A percentile compares a stretch with the other conserved stretches of the same genome.
These are phyloP conservation scores for Sitophilus oryzae DNA, from an alignment of 1,140 invertebrate species.

Conservation along the genomic window DNA sequence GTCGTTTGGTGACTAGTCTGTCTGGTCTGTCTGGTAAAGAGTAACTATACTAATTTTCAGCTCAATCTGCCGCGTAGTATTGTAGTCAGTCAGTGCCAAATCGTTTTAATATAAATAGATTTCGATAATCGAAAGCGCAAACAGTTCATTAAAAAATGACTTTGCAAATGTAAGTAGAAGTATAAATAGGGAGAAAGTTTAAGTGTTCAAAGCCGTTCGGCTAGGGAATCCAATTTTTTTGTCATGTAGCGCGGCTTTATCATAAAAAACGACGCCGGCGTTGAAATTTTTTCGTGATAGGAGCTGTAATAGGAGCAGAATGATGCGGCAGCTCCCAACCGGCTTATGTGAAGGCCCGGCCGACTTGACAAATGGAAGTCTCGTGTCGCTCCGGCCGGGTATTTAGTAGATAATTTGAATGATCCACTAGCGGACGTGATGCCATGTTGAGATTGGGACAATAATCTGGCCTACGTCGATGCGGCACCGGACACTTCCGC, in stretches of 20 bases:
- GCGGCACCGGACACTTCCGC: slow-evolving; percentile 15
- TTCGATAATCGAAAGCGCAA: no score
- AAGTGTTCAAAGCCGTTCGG: no score
- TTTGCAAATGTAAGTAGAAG: no score
- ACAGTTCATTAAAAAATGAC: no score
- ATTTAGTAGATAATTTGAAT: slow-evolving; percentile 37
- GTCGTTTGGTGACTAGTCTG: no score
- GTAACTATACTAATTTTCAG: no score
- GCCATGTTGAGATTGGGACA: slow-evolving; percentile 26
- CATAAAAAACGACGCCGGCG: slow-evolving; percentile 19
- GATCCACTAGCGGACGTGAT: slow-evolving; percentile 30
- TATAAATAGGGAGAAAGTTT: no score
- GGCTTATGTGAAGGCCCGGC: slow-evolving; percentile 23
- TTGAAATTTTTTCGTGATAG: slow-evolving; percentile 19
- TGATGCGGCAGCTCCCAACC: slow-evolving; percentile 26
- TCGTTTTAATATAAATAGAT: no score
- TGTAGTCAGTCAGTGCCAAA: no score
- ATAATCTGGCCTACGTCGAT: slow-evolving; percentile 22
- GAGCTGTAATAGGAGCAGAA: slow-evolving; percentile 23
- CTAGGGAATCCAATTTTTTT: slow-evolving; percentile 18
- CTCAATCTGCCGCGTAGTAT: no score
- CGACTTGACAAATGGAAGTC: slow-evolving; percentile 36
- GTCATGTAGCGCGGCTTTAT: slow-evolving; percentile 6
- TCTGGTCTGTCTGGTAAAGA: no score
- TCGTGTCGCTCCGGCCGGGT: slow-evolving; percentile 32